phyloP scores from a whole-genome alignment of 2,797 vertebrate genomes.

The Naso thynnoides region DNA sequence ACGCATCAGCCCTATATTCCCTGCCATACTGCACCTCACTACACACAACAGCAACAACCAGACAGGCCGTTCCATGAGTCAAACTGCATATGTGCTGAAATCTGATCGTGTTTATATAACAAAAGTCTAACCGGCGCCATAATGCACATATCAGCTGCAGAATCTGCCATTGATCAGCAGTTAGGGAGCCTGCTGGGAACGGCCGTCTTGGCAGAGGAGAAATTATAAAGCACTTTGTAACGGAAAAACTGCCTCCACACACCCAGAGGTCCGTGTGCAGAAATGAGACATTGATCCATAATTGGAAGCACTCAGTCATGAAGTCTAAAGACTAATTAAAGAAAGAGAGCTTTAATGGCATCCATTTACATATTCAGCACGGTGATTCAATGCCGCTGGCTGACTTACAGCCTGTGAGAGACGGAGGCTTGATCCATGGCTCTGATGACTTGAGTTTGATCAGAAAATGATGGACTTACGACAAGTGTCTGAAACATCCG shows the following conservation, averaged over 20 bases:
- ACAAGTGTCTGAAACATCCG: slow-evolving; percentile 31
- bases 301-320: slow-evolving; percentile 84
- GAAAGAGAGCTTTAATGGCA: slow-evolving; percentile 81
- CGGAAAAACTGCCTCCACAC: slow-evolving; percentile 63
- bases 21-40: background rate
- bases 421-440: slow-evolving; percentile 48
- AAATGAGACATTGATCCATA: slow-evolving; percentile 87
- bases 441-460: slow-evolving; percentile 39
- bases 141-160: slow-evolving; percentile 48
- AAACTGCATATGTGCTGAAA: slow-evolving; percentile 37
- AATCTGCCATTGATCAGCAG: slow-evolving; percentile 73
- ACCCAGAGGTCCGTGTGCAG: slow-evolving; percentile 69
- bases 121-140: slow-evolving; percentile 12
- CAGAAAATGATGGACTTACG: slow-evolving; percentile 35
- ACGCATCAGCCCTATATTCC: slow-evolving; percentile 34
- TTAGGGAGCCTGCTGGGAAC: slow-evolving; percentile 48
- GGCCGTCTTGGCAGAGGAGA: slow-evolving; percentile 51
- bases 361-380: slow-evolving; percentile 79
- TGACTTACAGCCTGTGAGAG: slow-evolving; percentile 53
- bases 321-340: slow-evolving; percentile 87
- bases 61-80: slow-evolving; percentile 31
- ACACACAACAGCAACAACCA: slow-evolving; percentile 21
- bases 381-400: slow-evolving; percentile 58
- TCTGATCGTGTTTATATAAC: slow-evolving; percentile 30
- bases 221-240: slow-evolving; percentile 77